Evolutionary conservation across 2,888 invertebrate species (phyloP), one percentile per base, ranked within the genome.

Genomic region (Labia minor): DNA sequence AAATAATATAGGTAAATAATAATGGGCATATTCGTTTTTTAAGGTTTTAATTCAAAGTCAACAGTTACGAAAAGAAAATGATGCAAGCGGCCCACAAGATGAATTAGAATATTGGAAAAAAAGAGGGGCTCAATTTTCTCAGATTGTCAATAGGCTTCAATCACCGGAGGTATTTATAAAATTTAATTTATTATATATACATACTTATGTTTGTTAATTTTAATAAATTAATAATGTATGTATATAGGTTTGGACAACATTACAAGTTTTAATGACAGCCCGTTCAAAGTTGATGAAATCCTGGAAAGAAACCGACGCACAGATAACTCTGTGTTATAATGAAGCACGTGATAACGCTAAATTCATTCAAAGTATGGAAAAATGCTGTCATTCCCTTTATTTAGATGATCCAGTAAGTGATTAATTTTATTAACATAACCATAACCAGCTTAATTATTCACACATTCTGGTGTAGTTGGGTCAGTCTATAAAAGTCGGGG

Each of bases 91-190:
- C 0, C 96, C 96, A 0, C 92, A 95, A 75, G 95, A 96, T 74
- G 97, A 97, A 76, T 80, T 97, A 49, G 92, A 93, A 73, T 96
- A 96, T 77, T 97, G 96, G 96, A 96, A 96, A 78, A 90, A 91
- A 73, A 82, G 96, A 33, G 92, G 93, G 49, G 94, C 95, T 0
- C 93, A 92, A 76, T 95, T 97, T 77, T 94, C 92, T 4, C 91
- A 92, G 75, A 84, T 94, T 0, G 84, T 90, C 11, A 85, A 86
- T 2, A 88, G 89, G 75, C 80, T 92, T 68, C 86, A 88, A 79
- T 85, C 84, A 19, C 73, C 73, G 75, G 77, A 81, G 76, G 80
- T 81, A 71, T 69, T 73, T n/a, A n/a, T n/a, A n/a, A 19, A 18
- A 18, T 14, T 8, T 37, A 21, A 19, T n/a, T n/a, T n/a, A n/a